Base-by-base conservation (phyloP, 2,113 vertebrate species). In the Engraulis encrasicolus region DNA sequence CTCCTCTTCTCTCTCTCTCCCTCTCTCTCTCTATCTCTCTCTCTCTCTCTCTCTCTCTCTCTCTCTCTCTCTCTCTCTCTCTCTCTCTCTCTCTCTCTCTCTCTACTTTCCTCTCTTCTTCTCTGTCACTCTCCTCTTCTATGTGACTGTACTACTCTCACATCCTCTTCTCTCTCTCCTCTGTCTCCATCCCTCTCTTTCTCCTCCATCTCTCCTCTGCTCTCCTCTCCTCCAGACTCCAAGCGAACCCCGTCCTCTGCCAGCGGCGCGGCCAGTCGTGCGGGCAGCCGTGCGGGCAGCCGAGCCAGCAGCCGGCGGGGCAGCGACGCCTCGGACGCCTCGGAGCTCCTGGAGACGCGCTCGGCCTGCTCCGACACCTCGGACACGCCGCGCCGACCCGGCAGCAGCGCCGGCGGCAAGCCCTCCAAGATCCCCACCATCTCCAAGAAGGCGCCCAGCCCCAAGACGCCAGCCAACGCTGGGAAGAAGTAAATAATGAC, bases 401-500 rank as follows among this genome's bases (percentile, higher is more conserved):
- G 95, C 0, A 49, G 90, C 19, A 96, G 95, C n/a, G n/a, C n/a
- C n/a, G n/a, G n/a, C 0, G 48, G 90, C 20, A 96, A 94, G 81
- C 98, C 98, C 82, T 99, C 98, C 89, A 99, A 99, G 92, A 99
- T 99, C 91, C 98, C 98, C 37, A 99, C 97, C 89, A 99, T 99
- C 91, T 97, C 98, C 81, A 99, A 99, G 94, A 99, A 99, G 89
- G 81, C 95, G 78, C 89, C 97, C 52, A 96, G 96, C 93, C 95
- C 97, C 0, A 99, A 98, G 94, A 96, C 96, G 15, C 93, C 95
- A 0, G 93, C 92, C 19, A n/a, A n/a, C n/a, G 90, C 94, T 0
- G 99, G 97, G 84, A 98, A 96, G 95, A 96, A 96, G 23, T 48
- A 71, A 31, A 50, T 37, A 58, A 94, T 89, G 91, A 88, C 89